Conservation (phyloP, 2,113 vertebrate genomes). For the Cyanoderma ruficeps region DNA sequence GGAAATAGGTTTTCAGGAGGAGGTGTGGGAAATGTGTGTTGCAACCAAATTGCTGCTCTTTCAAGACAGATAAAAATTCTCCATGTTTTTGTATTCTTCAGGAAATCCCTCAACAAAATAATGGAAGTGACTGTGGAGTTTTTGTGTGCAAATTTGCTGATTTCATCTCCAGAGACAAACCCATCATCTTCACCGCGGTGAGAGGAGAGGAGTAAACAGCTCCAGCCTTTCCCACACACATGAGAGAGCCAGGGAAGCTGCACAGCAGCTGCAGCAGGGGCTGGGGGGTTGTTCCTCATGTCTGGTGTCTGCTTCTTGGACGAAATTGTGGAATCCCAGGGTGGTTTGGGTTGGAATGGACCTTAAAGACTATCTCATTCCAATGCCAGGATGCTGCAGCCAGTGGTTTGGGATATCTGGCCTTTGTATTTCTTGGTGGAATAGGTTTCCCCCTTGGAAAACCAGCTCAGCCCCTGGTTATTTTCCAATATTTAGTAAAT, state of each 20-base stretch:
- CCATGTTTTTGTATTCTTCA: slow-evolving; percentile 32
- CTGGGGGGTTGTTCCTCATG: neutral
- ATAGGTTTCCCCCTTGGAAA: neutral
- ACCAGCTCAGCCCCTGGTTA: neutral
- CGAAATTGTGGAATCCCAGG: neutral
- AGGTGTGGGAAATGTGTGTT: neutral
- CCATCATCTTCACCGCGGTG: slow-evolving; percentile 88
- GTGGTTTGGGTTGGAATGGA: neutral
- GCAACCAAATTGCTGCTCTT: neutral
- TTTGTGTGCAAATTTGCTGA: slow-evolving; percentile 94
- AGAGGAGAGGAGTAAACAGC: neutral
- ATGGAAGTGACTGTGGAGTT: slow-evolving; percentile 91
- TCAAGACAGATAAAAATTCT: neutral
- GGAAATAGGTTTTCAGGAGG: neutral
- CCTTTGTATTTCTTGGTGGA: neutral
- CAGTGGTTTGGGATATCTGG: neutral
- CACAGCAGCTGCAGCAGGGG: neutral
- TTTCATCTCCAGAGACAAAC: slow-evolving; percentile 82
- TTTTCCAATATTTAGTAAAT: neutral
- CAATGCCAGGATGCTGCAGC: neutral
- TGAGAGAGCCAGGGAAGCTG: neutral
- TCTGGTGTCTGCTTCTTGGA: neutral
- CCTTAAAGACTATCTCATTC: neutral
- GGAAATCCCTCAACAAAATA: slow-evolving; percentile 93
- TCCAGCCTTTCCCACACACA: neutral